A percentile compares a stretch with the other conserved stretches of the same genome.
These are phyloP conservation scores for Pachycephus smyrnensis DNA, from an alignment of 2,888 invertebrate genomes.

Conservation along the genomic window DNA sequence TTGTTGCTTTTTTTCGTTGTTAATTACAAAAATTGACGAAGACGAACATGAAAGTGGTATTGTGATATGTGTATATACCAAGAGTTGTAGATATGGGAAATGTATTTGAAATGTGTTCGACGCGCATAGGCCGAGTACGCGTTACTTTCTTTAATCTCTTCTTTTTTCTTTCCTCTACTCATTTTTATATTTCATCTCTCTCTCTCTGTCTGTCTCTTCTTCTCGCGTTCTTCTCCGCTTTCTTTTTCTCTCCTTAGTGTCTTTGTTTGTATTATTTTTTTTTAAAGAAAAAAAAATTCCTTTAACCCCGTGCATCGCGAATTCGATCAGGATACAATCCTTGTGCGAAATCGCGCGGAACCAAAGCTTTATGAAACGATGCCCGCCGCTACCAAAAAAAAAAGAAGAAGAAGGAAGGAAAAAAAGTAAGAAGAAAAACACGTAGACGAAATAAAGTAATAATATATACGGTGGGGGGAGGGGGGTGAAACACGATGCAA, in stretches of 20 bases:
- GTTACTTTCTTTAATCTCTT: not conserved
- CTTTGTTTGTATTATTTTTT: not conserved
- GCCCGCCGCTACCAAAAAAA: slow-evolving; percentile 15
- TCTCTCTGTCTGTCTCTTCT: not conserved
- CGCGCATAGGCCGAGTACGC: slow-evolving; percentile 4
- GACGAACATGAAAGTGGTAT: slow-evolving; percentile 41
- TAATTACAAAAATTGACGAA: not conserved
- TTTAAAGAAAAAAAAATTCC: slow-evolving; percentile 13
- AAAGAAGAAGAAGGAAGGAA: slow-evolving; percentile 27
- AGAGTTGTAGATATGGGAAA: slow-evolving; percentile 1
- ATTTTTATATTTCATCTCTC: not conserved
- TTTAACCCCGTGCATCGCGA: not conserved
- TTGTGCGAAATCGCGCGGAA: not conserved
- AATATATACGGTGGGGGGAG: too few species aligned
- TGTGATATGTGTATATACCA: slow-evolving; percentile 51
- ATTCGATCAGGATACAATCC: not conserved
- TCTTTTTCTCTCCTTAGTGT: slow-evolving; percentile 6
- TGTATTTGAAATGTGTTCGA: not conserved
- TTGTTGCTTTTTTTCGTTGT: not conserved
- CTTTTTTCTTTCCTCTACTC: too few species aligned
- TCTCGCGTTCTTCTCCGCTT: not conserved
- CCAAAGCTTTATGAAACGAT: slow-evolving; percentile 13
- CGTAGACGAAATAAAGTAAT: slow-evolving; percentile 15
- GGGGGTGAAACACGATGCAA: too few species aligned
- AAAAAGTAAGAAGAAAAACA: slow-evolving; percentile 11